Evolutionary conservation across 2,113 vertebrate genomes (phyloP).

Genomic region (Mesocricetus auratus): DNA sequence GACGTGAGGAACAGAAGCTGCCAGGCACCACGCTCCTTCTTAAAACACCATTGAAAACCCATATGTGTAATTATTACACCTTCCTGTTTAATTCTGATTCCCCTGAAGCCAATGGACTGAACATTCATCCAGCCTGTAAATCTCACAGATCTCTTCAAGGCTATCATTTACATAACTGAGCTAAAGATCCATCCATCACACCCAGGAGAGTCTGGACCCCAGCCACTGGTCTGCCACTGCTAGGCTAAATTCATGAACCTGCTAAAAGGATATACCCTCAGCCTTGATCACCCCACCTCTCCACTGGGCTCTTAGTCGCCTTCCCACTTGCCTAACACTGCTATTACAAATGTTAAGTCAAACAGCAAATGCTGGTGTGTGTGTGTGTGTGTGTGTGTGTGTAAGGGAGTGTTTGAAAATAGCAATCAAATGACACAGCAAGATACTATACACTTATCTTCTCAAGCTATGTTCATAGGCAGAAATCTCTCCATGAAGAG

Average conservation of each 20-base stretch:
- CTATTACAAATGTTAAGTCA: not conserved
- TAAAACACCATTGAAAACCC: constrained; percentile 78
- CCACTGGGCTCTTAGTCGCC: not conserved
- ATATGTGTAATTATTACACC: constrained; percentile 73
- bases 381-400: not conserved
- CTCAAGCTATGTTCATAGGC: not conserved
- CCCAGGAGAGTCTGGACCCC: not conserved
- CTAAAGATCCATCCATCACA: not conserved
- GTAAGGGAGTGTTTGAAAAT: not conserved
- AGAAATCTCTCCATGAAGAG: not conserved
- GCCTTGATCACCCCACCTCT: not conserved
- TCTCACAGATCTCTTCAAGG: constrained; percentile 38
- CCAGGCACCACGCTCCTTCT: constrained; percentile 77
- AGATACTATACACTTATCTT: not conserved
- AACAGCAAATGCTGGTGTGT: not conserved
- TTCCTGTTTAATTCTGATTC: constrained; percentile 65
- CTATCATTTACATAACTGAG: not conserved
- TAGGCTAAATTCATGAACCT: not conserved
- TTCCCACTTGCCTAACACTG: not conserved
- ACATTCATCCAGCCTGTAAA: constrained; percentile 40
- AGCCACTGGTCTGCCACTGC: not conserved
- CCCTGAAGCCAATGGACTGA: constrained; percentile 35
- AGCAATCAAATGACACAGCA: not conserved
- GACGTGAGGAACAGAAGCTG: constrained; percentile 82
- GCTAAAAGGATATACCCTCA: not conserved